Evolutionary conservation across 2,888 invertebrate genomes (phyloP), one percentile per base, ranked within the genome.

Genomic region (Dioctria linearis): DNA sequence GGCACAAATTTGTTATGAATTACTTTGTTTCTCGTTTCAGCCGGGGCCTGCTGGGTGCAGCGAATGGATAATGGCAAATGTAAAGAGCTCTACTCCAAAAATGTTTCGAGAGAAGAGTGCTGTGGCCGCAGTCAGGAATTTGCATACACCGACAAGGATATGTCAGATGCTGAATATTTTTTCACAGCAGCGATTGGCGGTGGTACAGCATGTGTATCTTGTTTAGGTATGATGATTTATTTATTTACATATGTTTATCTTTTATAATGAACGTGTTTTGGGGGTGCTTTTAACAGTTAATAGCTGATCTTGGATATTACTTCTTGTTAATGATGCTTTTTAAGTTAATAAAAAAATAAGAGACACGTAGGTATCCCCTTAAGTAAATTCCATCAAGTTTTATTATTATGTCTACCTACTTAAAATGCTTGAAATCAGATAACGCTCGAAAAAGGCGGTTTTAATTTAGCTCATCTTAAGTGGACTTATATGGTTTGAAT

Each of bases 11-110:
- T 13, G n/a, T 13, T 37, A 42, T 11, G 13, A 43, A 78, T 11
- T 63, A 37, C 40, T 80, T 79, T 83, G 80, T 83, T 80, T 83
- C 9, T 4, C 43, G 57, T 81, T 83, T 49, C 80, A 88, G 96
- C 94, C 89, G 96, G 96, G 87, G 95, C 94, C 88, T 96, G 96
- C 90, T 96, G 96, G 96, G 93, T 94, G 85, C 93, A 94, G 84
- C 93, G 94, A 91, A 93, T 93, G 88, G 93, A 93, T 86, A 94
- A 93, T 88, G 96, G 95, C 82, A 93, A 94, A 84, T 96, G 96
- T 91, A 94, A 93, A 85, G 95, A 95, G 86, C 91, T 95, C 86
- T 91, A 94, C 85, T 92, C 93, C 84, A 93, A 94, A 86, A 93
- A 93, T 86, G 93, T 94, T 85, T 92, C 93, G 83, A 92, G 92